Evolutionary conservation across 2,888 invertebrate genomes (phyloP).

Genomic region (Calliphora vomitoria): DNA sequence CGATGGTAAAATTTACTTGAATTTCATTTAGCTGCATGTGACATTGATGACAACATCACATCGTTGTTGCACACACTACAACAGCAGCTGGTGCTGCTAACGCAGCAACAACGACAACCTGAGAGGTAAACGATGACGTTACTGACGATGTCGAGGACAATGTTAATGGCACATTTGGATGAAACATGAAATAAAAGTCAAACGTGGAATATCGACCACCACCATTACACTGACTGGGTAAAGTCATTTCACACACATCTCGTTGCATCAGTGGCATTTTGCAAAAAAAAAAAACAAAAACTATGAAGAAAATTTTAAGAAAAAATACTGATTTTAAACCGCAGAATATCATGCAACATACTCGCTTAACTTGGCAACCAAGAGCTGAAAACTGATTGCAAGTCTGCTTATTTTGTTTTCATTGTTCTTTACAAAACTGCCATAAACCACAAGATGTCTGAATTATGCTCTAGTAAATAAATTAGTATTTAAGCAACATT

Average conservation of each 20-base stretch:
- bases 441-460: constrained; percentile 70
- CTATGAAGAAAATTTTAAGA: constrained; percentile 24
- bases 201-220: constrained; percentile 27
- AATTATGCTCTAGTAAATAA: constrained; percentile 69
- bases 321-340: constrained; percentile 18
- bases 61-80: constrained; percentile 20
- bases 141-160: constrained; percentile 66
- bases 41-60: constrained; percentile 69
- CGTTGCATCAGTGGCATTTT: constrained; percentile 4
- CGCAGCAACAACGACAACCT: constrained; percentile 14
- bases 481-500: constrained; percentile 57
- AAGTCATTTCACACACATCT: constrained; percentile 40
- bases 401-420: constrained; percentile 1
- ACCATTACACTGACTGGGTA: neutral
- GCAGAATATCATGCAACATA: constrained; percentile 27
- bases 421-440: constrained; percentile 43
- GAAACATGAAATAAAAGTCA: neutral
- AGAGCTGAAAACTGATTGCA: constrained; percentile 1
- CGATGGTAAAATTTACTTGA: constrained; percentile 66
- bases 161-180: constrained; percentile 9
- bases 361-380: constrained; percentile 7
- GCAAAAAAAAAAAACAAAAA: neutral
- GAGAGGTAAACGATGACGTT: constrained; percentile 36
- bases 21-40: constrained; percentile 70
- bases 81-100: neutral